These are phyloP conservation scores for Venusia cambrica DNA, from an alignment of 2,888 invertebrate genomes.

Conservation along the genomic window DNA sequence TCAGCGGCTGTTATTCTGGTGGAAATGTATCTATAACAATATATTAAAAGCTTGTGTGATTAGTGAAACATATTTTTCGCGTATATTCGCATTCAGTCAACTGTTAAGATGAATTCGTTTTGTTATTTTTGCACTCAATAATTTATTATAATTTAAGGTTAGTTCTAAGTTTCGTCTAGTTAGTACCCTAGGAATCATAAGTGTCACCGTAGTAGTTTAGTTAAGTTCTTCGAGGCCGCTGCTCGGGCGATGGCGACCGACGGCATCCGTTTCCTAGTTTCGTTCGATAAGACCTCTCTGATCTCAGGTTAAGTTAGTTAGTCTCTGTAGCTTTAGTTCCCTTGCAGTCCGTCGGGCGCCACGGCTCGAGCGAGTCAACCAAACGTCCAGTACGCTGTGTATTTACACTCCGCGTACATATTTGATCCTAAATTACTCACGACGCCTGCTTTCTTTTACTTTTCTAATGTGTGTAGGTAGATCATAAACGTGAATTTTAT, in stretches of 20 bases:
- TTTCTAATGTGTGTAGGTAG: constrained; percentile 80
- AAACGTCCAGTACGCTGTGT: constrained; percentile 81
- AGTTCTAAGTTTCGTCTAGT: constrained; percentile 76
- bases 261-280: constrained; percentile 30
- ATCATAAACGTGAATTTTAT: constrained; percentile 80
- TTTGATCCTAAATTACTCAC: constrained; percentile 72
- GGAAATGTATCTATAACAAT: constrained; percentile 42
- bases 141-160: constrained; percentile 68
- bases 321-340: constrained; percentile 44
- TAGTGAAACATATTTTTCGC: constrained; percentile 65
- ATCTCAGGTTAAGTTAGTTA: constrained; percentile 60
- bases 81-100: constrained; percentile 66
- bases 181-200: constrained; percentile 73
- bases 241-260: constrained; percentile 50
- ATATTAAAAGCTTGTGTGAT: constrained; percentile 73
- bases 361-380: constrained; percentile 58
- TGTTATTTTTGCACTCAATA: constrained; percentile 67
- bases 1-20: constrained; percentile 27
- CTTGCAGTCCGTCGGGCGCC: constrained; percentile 39
- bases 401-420: constrained; percentile 78
- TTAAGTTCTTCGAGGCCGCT: constrained; percentile 71
- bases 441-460: constrained; percentile 74
- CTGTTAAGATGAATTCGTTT: constrained; percentile 56
- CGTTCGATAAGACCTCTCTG: constrained; percentile 36
- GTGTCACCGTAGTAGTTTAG: constrained; percentile 74